Conservation (phyloP, 2,113 vertebrate genomes). For the Hemiprocne comata region DNA sequence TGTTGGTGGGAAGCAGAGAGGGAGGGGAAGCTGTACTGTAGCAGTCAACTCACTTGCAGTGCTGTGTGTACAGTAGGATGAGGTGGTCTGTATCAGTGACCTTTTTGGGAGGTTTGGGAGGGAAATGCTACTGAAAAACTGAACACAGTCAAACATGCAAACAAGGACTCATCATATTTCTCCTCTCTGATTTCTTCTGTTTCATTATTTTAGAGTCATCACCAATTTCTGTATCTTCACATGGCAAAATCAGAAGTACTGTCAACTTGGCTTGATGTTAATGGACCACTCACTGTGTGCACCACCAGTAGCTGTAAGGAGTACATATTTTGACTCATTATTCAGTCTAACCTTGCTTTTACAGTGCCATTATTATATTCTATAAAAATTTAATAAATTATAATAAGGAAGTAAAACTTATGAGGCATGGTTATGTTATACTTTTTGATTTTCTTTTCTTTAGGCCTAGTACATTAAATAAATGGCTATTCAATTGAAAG, state of each 20-base stretch:
- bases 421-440: neutral
- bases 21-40: neutral
- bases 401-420: slow-evolving; percentile 28
- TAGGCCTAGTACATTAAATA: neutral
- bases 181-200: neutral
- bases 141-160: neutral
- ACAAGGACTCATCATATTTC: fast-evolving
- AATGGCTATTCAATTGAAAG: slow-evolving; percentile 5
- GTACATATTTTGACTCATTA: neutral
- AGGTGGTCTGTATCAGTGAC: neutral
- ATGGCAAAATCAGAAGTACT: neutral
- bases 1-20: neutral
- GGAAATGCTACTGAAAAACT: neutral
- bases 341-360: neutral
- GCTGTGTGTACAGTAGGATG: neutral
- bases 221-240: neutral
- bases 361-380: neutral
- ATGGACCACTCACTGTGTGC: neutral
- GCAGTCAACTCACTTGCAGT: neutral
- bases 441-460: slow-evolving; percentile 8
- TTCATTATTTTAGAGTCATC: neutral
- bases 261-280: neutral
- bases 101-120: neutral
- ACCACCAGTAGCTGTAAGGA: neutral
- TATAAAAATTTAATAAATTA: neutral